phyloP scores from a whole-genome alignment of 2,888 invertebrate genomes.

The Alloplasta piceator region DNA sequence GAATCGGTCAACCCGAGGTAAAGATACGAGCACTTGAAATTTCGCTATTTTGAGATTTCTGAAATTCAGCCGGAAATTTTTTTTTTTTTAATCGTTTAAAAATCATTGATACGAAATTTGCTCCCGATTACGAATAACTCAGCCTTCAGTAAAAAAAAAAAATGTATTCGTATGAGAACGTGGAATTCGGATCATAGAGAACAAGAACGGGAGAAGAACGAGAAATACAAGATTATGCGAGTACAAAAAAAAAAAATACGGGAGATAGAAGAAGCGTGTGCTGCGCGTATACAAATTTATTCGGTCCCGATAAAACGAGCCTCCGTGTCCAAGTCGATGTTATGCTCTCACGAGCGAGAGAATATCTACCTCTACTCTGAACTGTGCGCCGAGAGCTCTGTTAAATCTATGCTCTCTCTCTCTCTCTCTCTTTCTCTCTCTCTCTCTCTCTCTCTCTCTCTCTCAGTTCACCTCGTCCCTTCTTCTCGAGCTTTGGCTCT shows the following conservation, averaged over 20 bases:
- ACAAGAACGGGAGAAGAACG: constrained; percentile 6
- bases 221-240: constrained; percentile 20
- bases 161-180: background rate
- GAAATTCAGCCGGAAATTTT: background rate
- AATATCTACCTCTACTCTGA: background rate
- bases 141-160: background rate
- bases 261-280: constrained; percentile 46
- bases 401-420: constrained; percentile 27
- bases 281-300: constrained; percentile 62
- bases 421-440: background rate
- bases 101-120: background rate
- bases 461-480: constrained; percentile 8
- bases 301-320: constrained; percentile 62
- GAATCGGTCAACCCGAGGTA: no score
- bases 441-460: constrained; percentile 37
- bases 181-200: background rate
- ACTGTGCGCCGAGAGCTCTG: constrained; percentile 23
- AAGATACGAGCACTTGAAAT: background rate
- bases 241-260: constrained; percentile 1
- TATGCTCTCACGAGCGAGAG: constrained; percentile 42
- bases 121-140: background rate
- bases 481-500: constrained; percentile 12
- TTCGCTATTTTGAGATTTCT: background rate
- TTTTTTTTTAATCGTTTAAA: background rate
- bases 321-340: constrained; percentile 54